A percentile compares a stretch with the other conserved stretches of the same genome.
These are phyloP conservation scores for Agrotis puta DNA, from an alignment of 2,888 invertebrate genomes.

Conservation along the genomic window DNA sequence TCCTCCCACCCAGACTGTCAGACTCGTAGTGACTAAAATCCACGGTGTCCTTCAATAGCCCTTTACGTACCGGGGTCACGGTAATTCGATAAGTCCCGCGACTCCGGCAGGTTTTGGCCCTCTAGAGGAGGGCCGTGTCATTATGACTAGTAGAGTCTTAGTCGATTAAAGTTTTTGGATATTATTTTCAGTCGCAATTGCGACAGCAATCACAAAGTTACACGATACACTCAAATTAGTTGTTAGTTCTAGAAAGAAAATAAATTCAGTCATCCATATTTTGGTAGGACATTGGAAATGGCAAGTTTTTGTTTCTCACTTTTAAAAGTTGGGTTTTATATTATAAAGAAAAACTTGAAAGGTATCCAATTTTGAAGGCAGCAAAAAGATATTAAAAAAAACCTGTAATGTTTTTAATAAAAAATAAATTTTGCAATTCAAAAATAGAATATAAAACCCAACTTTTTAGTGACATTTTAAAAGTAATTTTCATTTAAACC, in stretches of 20 bases:
- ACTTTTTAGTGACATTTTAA: conserved; percentile 26
- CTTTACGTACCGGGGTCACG: too few relatives aligned
- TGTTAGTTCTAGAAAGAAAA: conserved; percentile 17
- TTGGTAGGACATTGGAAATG: conserved; percentile 60
- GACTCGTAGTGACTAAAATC: too few relatives aligned
- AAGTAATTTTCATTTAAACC: conserved; percentile 6
- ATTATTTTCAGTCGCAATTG: neutral
- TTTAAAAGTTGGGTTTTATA: conserved; percentile 25
- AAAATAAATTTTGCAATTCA: too few relatives aligned
- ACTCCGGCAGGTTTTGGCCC: too few relatives aligned
- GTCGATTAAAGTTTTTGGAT: too few relatives aligned
- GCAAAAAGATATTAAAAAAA: neutral
- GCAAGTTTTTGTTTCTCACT: conserved; percentile 51
- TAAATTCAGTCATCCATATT: conserved; percentile 55
- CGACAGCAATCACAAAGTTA: conserved; percentile 31
- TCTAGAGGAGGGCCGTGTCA: too few relatives aligned
- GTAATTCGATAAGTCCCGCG: too few relatives aligned
- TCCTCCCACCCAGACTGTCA: too few relatives aligned
- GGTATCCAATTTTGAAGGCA: neutral
- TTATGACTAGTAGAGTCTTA: too few relatives aligned
- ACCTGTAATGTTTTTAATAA: too few relatives aligned
- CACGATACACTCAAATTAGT: conserved; percentile 19
- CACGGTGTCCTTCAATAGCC: too few relatives aligned
- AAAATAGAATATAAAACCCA: conserved; percentile 19
- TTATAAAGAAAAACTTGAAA: neutral